These are phyloP conservation scores for Camponotus pennsylvanicus DNA, from an alignment of 1,140 invertebrate species.

Conservation along the genomic window DNA sequence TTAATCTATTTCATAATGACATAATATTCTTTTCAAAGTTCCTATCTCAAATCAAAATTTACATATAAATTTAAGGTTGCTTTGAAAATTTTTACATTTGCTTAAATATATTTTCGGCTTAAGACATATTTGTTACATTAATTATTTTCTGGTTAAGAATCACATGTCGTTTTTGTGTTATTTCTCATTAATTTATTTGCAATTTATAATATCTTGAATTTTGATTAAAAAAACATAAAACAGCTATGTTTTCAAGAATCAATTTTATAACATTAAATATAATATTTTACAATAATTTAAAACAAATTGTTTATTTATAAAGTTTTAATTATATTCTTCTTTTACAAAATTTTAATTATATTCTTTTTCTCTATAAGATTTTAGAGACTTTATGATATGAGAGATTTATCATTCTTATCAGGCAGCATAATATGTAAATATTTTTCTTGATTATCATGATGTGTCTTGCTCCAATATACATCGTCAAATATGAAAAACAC, in stretches of 20 bases:
- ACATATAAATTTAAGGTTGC: too few species aligned
- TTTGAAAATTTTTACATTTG: neutral
- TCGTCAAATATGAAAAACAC: conserved; percentile 70
- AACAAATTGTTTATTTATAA: neutral
- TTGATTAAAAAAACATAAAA: neutral
- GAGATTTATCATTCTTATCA: neutral
- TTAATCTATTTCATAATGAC: too few species aligned
- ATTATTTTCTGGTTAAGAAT: neutral
- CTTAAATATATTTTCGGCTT: neutral
- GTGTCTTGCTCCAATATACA: conserved; percentile 29
- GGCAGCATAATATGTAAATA: neutral
- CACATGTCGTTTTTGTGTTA: neutral
- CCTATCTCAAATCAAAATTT: too few species aligned
- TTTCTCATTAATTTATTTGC: neutral
- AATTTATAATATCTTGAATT: neutral
- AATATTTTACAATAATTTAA: neutral
- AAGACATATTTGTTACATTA: neutral
- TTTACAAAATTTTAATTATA: neutral
- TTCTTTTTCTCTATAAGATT: neutral
- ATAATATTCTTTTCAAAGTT: too few species aligned
- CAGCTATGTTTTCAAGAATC: too few species aligned
- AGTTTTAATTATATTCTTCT: neutral
- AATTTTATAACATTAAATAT: too few species aligned
- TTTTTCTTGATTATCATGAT: neutral
- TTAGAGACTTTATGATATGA: neutral